A percentile compares a stretch with the other conserved stretches of the same genome.
Conservation (phyloP, 2,113 vertebrate species). For the Gadus macrocephalus region DNA sequence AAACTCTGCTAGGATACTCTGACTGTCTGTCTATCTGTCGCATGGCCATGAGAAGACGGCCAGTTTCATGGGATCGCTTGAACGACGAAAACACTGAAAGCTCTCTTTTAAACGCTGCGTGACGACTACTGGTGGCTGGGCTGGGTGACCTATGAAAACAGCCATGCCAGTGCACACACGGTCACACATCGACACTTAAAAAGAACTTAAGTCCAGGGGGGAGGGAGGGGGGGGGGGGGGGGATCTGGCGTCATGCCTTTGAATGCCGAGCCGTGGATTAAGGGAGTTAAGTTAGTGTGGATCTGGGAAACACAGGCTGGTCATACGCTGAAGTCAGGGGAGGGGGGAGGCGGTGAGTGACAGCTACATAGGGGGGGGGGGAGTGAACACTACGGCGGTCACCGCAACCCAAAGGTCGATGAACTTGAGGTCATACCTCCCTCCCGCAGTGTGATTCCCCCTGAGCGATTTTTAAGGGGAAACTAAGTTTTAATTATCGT, state of each 20-base stretch:
- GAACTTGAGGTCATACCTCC: too few relatives aligned
- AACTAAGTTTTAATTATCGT: conserved; percentile 5
- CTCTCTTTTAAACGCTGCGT: too few relatives aligned
- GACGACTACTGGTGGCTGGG: too few relatives aligned
- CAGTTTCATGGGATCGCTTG: too few relatives aligned
- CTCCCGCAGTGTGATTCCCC: conserved; percentile 8
- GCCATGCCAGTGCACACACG: conserved; percentile 16
- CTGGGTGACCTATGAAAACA: too few relatives aligned
- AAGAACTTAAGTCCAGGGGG: conserved; percentile 18
- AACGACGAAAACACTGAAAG: too few relatives aligned
- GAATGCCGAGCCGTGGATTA: neutral
- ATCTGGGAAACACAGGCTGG: conserved; percentile 50
- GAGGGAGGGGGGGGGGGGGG: too few relatives aligned
- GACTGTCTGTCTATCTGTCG: neutral
- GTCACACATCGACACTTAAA: conserved; percentile 32
- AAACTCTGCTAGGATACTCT: neutral
- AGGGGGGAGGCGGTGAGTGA: conserved; percentile 40
- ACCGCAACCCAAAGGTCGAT: too few relatives aligned
- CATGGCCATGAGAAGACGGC: neutral
- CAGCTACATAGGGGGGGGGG: conserved; percentile 19
- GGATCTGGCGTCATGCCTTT: conserved; percentile 24
- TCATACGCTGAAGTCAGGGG: conserved; percentile 35
- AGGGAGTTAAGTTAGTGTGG: conserved; percentile 21
- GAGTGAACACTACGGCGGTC: conserved; percentile 34
- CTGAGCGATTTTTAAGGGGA: conserved; percentile 1